Conservation (phyloP, 2,113 vertebrate species). For the Hippocampus comes region DNA sequence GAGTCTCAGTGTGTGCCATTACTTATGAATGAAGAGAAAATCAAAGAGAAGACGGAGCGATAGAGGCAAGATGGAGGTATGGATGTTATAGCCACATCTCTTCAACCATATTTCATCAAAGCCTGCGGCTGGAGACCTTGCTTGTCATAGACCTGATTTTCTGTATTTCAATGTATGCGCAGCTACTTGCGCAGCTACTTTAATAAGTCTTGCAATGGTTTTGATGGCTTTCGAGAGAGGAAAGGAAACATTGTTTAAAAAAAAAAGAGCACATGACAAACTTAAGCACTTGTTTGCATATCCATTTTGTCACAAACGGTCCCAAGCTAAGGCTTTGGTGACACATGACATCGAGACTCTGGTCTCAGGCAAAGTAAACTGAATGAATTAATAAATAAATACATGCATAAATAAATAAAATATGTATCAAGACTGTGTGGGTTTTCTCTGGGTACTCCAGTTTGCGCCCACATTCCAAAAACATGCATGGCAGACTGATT, state of each 20-base stretch:
- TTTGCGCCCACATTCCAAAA: too few relatives aligned
- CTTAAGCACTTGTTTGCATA: neutral
- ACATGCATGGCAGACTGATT: too few relatives aligned
- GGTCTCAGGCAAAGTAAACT: neutral
- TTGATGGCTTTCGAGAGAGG: neutral
- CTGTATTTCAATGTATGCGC: constrained; percentile 29
- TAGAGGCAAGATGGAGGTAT: constrained; percentile 57
- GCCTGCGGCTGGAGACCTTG: constrained; percentile 38
- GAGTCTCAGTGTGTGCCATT: constrained; percentile 63
- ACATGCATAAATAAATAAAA: too few relatives aligned
- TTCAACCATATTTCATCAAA: constrained; percentile 74
- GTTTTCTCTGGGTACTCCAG: too few relatives aligned
- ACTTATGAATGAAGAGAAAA: constrained; percentile 71
- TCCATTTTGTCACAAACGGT: neutral
- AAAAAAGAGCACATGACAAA: neutral
- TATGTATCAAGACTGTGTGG: too few relatives aligned
- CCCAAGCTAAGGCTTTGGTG: neutral
- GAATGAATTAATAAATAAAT: neutral
- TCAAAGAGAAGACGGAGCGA: constrained; percentile 40
- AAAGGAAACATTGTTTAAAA: neutral
- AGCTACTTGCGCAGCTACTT: constrained; percentile 11
- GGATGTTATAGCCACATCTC: constrained; percentile 52
- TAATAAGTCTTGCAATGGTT: constrained; percentile 23
- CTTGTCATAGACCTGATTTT: constrained; percentile 40
- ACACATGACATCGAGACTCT: neutral